Evolutionary conservation across 2,888 invertebrate species (phyloP).

Genomic region (Drosophila vallismaia): DNA sequence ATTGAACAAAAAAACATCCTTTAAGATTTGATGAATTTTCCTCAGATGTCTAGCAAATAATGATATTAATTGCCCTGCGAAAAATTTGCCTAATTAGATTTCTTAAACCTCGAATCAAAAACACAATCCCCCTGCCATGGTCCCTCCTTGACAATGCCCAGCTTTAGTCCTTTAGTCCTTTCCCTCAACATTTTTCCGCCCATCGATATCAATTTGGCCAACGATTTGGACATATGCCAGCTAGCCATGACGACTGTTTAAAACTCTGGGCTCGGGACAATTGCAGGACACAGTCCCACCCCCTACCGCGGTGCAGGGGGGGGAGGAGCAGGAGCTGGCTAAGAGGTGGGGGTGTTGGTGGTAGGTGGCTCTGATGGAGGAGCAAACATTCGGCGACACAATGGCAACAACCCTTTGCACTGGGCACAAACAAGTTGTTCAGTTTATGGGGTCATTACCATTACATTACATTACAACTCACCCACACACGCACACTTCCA

Average conservation of each 20-base stretch:
- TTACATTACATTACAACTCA: slow-evolving; percentile 68
- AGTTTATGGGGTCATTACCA: slow-evolving; percentile 78
- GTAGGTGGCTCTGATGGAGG: neutral
- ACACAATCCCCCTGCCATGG: neutral
- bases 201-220: slow-evolving; percentile 39
- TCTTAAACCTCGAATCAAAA: neutral
- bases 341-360: no score
- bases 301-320: neutral
- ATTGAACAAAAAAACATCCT: no score
- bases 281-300: slow-evolving; percentile 16
- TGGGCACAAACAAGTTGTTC: slow-evolving; percentile 77
- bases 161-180: neutral
- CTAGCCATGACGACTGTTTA: slow-evolving; percentile 36
- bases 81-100: slow-evolving; percentile 1
- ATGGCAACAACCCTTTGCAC: slow-evolving; percentile 61
- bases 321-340: neutral
- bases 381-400: slow-evolving; percentile 56
- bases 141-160: no score
- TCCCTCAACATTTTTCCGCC: slow-evolving; percentile 1
- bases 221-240: slow-evolving; percentile 50
- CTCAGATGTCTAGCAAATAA: no score
- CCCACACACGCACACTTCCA: slow-evolving; percentile 7
- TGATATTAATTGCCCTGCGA: no score
- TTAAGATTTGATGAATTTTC: no score
- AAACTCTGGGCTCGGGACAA: slow-evolving; percentile 23